Conservation (phyloP, 2,797 vertebrate species). For the Clarias platycephalus region DNA sequence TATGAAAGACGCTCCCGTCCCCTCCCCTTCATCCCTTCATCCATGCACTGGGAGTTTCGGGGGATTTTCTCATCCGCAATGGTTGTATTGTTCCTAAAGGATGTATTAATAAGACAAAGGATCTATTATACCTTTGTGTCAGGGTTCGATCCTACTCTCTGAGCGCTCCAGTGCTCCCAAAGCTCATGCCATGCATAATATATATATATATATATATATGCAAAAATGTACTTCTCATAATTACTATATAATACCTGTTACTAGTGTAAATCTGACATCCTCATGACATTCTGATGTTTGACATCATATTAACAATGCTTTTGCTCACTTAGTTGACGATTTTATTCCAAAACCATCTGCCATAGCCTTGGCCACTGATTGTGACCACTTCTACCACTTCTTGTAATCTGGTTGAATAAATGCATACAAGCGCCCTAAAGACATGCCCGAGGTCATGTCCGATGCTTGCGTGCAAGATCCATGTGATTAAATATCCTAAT, state of each 20-base stretch:
- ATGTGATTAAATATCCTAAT: not conserved
- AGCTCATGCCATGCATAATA: not conserved
- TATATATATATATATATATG: no score
- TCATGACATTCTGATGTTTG: not conserved
- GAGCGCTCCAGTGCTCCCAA: not conserved
- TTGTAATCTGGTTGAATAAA: not conserved
- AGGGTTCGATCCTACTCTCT: not conserved
- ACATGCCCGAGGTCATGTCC: not conserved
- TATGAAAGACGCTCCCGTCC: constrained; percentile 60
- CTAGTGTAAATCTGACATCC: not conserved
- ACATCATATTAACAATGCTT: no score
- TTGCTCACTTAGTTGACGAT: not conserved
- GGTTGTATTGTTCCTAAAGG: constrained; percentile 74
- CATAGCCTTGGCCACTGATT: not conserved
- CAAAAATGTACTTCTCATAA: not conserved
- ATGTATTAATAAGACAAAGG: constrained; percentile 80
- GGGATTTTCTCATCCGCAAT: constrained; percentile 73
- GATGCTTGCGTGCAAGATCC: not conserved
- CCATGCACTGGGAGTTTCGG: constrained; percentile 32
- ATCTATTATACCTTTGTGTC: constrained; percentile 67
- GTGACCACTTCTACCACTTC: not conserved
- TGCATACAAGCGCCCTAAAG: not conserved
- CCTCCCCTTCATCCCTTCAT: constrained; percentile 26
- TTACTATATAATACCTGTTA: no score
- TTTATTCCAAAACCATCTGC: not conserved